Base-by-base conservation (phyloP, 2,797 vertebrate genomes). In the Argentina silus region DNA sequence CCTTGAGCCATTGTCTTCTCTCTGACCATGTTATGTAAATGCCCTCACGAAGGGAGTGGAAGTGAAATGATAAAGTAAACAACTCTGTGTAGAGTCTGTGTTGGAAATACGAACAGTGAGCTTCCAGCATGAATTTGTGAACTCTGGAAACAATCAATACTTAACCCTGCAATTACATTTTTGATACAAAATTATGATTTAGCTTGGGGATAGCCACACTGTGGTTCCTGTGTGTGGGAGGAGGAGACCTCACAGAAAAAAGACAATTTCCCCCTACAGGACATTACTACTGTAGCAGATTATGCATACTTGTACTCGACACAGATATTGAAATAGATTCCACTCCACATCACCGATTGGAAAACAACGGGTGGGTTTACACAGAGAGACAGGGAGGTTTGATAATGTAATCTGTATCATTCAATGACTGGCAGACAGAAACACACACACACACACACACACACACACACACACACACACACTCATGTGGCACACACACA, bases 1-100 rank as follows among this genome's bases (percentile, higher is more conserved):
- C 83, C 85, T 82, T 70, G n/a, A 85, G 85, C 83, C 71, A 77
- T 80, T 70, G 73, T 77, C 73, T 82, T 71, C 43, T 67, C 73
- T 70, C 75, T 82, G 43, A 63, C 72, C 65, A 44, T 74, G 74
- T 73, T 76, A 76, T 70, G 21, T 68, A 67, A 62, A 77, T 73
- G 75, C 81, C 83, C 82, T 68, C n/a, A 77, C 75, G 83, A 76
- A 47, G 53, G 73, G 81, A 42, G 71, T 67, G 63, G 51, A 69
- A 77, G 76, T 86, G 76, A 82, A 83, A 83, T 85, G 85, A 89
- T 69, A 74, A 80, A 77, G 80, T 76, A 69, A 80, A 78, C 72
- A 77, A 71, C 73, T 77, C 77, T 43, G 70, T 72, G 75, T 71
- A 80, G 76, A 73, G 78, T 75, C 57, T 55, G 59, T 17, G 27